Evolutionary conservation across 2,888 invertebrate species (phyloP), one percentile per base, ranked within the genome.

Genomic region (Bedellia somnulentella): DNA sequence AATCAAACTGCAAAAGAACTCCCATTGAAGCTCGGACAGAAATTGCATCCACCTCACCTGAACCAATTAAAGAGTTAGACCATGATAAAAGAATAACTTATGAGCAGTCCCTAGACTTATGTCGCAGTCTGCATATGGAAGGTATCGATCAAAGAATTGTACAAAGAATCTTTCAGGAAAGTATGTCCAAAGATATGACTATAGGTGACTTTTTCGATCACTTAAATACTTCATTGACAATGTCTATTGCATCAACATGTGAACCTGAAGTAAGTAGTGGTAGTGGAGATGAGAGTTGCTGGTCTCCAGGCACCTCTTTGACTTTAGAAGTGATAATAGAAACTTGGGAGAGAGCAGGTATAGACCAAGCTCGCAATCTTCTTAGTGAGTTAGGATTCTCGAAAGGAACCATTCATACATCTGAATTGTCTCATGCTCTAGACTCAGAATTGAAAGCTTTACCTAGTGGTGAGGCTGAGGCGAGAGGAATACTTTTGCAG

Each of bases 331-430:
- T 71, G 11, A 73, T 89, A 24, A 67, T 83, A 23, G 86, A 87
- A 41, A 79, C 86, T 49, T 89, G 88, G 86, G 86, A 87, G 56
- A 68, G 79, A 32, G 82, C 84, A 5, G 85, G 85, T 27, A 81
- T 89, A 33, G 64, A 71, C 26, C 80, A 83, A 25, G 81, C 87
- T 11, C 80, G 80, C 29, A 73, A 77, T 2, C 58, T 90, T 31
- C 59, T 90, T 11, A 70, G 80, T 18, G 85, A 85, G 37, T 64
- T 89, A 17, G 88, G 89, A 3, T 85, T 88, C 46, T 60, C 75
- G 9, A 61, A 75, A 15, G 56, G 73, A 5, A 70, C 80, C 34
- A 64, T 87, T 21, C 80, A 79, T 37, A 59, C 86, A 2, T 52
- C 66, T 2, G 84, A 86, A 35, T 56, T 90, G 32, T 81, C 83